phyloP scores from a whole-genome alignment of 2,113 vertebrate genomes.

The Pygathrix nemaeus region DNA sequence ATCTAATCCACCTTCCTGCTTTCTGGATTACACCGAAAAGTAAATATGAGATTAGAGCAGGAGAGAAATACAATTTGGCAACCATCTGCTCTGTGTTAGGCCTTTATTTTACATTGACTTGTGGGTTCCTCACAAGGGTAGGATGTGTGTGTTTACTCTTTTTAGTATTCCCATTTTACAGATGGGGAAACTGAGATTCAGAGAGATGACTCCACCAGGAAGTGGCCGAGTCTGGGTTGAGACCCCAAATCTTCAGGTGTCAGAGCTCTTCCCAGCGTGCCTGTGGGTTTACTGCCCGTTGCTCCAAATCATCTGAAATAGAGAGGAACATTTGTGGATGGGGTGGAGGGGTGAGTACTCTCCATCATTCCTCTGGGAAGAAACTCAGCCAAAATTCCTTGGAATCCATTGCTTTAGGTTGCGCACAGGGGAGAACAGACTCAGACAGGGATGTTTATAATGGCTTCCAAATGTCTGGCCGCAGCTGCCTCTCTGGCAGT shows the following conservation, averaged over 20 bases:
- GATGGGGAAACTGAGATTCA: not conserved
- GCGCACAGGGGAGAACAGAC: constrained; percentile 55
- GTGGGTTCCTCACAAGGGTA: not conserved
- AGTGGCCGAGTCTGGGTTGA: not conserved
- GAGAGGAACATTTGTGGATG: not conserved
- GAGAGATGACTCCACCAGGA: not conserved
- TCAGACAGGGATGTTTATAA: constrained; percentile 72
- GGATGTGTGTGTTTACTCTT: not conserved
- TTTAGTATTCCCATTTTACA: not conserved
- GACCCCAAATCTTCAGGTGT: not conserved
- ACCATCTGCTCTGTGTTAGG: not conserved
- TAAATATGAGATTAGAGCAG: not conserved
- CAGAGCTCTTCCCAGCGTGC: not conserved
- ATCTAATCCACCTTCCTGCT: not conserved
- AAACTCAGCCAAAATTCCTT: constrained; percentile 75
- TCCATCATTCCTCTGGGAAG: constrained; percentile 44
- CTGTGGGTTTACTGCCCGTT: not conserved
- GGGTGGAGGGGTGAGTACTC: not conserved
- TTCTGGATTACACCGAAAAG: not conserved
- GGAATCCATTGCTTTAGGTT: constrained; percentile 63
- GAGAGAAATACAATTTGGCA: not conserved
- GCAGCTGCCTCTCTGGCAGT: constrained; percentile 48
- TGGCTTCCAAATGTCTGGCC: constrained; percentile 78
- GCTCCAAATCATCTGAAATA: not conserved
- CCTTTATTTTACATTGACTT: not conserved